phyloP scores from a whole-genome alignment of 2,797 vertebrate species.

The Brotula barbata region DNA sequence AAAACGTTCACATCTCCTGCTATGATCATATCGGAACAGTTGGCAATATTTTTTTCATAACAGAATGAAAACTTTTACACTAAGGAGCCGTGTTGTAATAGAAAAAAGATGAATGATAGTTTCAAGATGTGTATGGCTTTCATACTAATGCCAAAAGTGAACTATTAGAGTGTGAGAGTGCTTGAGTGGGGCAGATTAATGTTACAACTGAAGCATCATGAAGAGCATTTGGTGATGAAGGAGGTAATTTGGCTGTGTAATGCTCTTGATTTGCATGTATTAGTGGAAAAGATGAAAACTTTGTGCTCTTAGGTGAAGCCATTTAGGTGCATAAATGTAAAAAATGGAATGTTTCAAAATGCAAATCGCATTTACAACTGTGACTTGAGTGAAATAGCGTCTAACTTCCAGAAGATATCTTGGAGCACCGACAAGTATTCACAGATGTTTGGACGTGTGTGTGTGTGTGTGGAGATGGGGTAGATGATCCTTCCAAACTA shows the following conservation, averaged over 20 bases:
- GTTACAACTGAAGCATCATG: constrained; percentile 17
- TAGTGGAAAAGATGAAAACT: constrained; percentile 21
- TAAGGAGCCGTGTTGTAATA: too few relatives aligned
- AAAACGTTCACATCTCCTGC: too few relatives aligned
- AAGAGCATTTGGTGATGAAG: constrained; percentile 35
- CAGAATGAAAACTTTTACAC: too few relatives aligned
- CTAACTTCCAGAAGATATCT: background rate
- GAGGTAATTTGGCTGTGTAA: constrained; percentile 27
- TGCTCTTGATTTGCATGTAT: constrained; percentile 26
- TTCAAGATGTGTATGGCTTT: constrained; percentile 14
- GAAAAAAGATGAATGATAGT: too few relatives aligned
- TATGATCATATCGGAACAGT: too few relatives aligned
- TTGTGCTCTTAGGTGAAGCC: background rate
- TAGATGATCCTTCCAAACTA: background rate
- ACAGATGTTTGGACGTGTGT: background rate
- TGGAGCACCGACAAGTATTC: background rate
- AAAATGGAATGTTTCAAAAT: constrained; percentile 1
- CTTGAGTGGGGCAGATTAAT: constrained; percentile 25
- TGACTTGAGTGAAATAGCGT: background rate
- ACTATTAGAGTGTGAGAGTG: constrained; percentile 12
- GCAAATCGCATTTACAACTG: background rate
- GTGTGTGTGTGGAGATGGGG: background rate
- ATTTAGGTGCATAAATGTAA: background rate
- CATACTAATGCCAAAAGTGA: constrained; percentile 20
- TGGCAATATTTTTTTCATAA: too few relatives aligned